phyloP scores from a whole-genome alignment of 2,113 vertebrate species.

The Rutilus rutilus region DNA sequence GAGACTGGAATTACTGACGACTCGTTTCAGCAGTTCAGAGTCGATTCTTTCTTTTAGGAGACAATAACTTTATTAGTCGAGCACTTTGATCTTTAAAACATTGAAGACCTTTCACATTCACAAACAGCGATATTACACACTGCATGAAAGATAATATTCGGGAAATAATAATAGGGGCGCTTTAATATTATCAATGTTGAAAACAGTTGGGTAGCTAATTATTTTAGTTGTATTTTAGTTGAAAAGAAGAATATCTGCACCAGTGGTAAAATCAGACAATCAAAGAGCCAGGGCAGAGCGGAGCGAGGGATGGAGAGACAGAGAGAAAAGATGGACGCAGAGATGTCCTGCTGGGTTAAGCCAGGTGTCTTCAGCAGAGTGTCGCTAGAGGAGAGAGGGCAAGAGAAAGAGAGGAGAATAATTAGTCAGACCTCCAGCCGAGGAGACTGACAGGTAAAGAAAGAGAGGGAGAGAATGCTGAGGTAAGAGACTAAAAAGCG shows the following conservation, averaged over 20 bases:
- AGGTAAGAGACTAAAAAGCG: slow-evolving; percentile 50
- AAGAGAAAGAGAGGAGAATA: slow-evolving; percentile 52
- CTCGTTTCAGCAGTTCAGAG: too few relatives aligned
- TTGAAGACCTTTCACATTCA: too few relatives aligned
- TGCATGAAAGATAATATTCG: too few relatives aligned
- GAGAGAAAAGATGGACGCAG: slow-evolving; percentile 43
- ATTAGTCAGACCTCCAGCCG: slow-evolving; percentile 66
- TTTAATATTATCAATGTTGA: too few relatives aligned
- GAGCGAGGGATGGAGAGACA: slow-evolving; percentile 22
- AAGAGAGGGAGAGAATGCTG: slow-evolving; percentile 34
- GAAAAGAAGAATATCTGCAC: background rate
- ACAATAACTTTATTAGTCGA: too few relatives aligned
- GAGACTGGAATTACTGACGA: too few relatives aligned
- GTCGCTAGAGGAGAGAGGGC: slow-evolving; percentile 13
- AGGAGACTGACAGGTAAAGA: slow-evolving; percentile 58
- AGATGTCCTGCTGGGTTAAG: slow-evolving; percentile 64
- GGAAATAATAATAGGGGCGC: too few relatives aligned
- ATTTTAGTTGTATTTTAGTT: too few relatives aligned
- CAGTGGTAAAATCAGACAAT: slow-evolving; percentile 26
- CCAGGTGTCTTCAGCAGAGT: slow-evolving; percentile 65
- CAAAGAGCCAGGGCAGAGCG: slow-evolving; percentile 13
- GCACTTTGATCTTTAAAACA: too few relatives aligned
- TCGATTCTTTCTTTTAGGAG: too few relatives aligned
- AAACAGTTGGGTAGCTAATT: too few relatives aligned
- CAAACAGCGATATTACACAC: too few relatives aligned